Evolutionary conservation across 2,888 invertebrate species (phyloP), one percentile per base, ranked within the genome.

Genomic region (Acleris holmiana): DNA sequence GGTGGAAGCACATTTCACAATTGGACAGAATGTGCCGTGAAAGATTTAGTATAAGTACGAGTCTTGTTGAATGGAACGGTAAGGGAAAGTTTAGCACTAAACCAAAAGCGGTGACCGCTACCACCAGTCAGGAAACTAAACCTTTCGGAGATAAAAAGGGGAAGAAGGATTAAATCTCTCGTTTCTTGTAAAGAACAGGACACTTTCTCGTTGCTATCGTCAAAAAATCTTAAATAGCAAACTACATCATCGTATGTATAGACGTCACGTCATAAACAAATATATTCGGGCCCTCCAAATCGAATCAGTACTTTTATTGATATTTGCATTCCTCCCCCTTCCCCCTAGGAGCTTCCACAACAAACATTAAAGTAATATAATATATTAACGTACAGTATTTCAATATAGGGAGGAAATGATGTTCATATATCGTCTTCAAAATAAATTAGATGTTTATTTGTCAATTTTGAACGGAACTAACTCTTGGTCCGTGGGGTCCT

Each of bases 291-390:
- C 64, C 53, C 53, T 64, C 47, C 58, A 64, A 54, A 64, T 64
- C 64, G 58, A 59, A 59, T 64, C 64, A 54, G 58, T 64, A 64
- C 64, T 59, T 64, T 64, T 64, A 64, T 59, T 64, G 47, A 58
- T 54, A 59, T 64, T 64, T 64, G 48, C 58, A 53, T 41, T 44
- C 58, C 58, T 53, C 23, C 17, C 44, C 44, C 49, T 23, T 18
- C 54, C 44, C 23, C 55, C 8, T 40, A 53, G 53, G 41, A 57
- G 51, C 51, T 19, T 51, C 51, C n/a, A 55, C 55, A 8, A 58
- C 58, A 64, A 64, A 59, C 64, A 59, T 64, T 64, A 64, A 64
- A 64, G 64, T 59, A 64, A 64, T 64, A 64, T 64, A 54, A 59
- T 64, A 64, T 64, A 59, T 59, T 59, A 64, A 48, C 63, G 53